These are phyloP conservation scores for Callyntrura sp. DNA, from an alignment of 2,888 invertebrate genomes.

Conservation along the genomic window DNA sequence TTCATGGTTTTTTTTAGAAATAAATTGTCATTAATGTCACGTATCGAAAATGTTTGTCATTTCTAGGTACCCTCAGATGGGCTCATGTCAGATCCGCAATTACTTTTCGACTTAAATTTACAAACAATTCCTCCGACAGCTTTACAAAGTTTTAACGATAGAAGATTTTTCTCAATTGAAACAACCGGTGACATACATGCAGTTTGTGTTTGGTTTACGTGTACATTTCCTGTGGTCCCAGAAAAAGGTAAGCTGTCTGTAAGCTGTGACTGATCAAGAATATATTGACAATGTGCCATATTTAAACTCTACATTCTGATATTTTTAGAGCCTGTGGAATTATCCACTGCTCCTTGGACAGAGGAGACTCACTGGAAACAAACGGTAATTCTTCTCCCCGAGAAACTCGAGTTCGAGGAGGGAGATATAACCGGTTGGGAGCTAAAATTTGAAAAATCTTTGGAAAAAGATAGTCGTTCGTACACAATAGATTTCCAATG, in stretches of 20 bases:
- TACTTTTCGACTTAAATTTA: constrained; percentile 90
- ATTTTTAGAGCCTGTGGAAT: constrained; percentile 77
- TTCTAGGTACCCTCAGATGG: constrained; percentile 86
- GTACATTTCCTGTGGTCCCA: constrained; percentile 88
- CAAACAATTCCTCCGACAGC: constrained; percentile 88
- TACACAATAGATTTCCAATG: constrained; percentile 91
- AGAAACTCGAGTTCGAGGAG: constrained; percentile 86
- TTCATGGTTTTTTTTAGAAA: background rate
- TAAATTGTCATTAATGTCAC: background rate
- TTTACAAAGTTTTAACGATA: constrained; percentile 88
- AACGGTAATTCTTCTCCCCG: constrained; percentile 91
- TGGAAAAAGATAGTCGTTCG: constrained; percentile 86
- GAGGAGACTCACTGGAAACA: constrained; percentile 91
- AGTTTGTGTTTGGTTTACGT: constrained; percentile 93
- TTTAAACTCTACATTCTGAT: background rate
- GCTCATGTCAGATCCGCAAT: constrained; percentile 89
- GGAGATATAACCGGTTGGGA: constrained; percentile 85
- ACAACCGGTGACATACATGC: constrained; percentile 87
- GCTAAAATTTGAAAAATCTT: constrained; percentile 85
- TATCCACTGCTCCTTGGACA: constrained; percentile 86
- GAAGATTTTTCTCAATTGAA: constrained; percentile 88
- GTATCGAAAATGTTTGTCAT: background rate
- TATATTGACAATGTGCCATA: too few species aligned
- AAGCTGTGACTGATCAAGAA: too few species aligned
- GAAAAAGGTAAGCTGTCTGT: constrained; percentile 81